Evolutionary conservation across 2,797 vertebrate genomes (phyloP), one percentile per base, ranked within the genome.

Genomic region (Spheniscus humboldti): DNA sequence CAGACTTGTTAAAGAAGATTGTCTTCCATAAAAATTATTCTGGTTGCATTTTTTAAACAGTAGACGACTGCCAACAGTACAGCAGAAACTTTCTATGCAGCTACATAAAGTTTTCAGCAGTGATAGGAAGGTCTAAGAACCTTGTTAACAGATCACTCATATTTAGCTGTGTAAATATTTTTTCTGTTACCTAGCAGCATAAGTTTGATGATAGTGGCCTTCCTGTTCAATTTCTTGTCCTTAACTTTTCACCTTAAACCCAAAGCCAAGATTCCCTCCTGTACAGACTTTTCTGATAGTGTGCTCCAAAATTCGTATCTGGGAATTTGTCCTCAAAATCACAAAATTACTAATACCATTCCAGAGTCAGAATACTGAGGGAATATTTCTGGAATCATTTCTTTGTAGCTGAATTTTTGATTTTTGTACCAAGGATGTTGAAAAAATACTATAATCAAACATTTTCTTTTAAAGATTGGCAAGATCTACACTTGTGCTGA

Each of bases 401-500:
- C 22, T 74, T 56, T 60, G 24, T 15, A 28, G 13, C 16, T 57
- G 28, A 60, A 15, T 35, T 35, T 74, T 90, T 50, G 0, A 50
- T 18, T 76, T 75, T 92, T 88, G 14, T 27, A 30, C 6, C 17
- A 71, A 79, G 11, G 14, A n/a, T 25, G 0, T 35, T 77, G 53
- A 47, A 68, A 92, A 84, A 69, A 14, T 18, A 16, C 4, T 66
- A 24, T 24, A 68, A 60, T 63, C 8, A 24, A 88, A 62, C 2
- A 30, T 74, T 94, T 96, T 93, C 28, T 23, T 94, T 96, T 96
- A 76, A 97, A 99, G 99, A 94, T 94, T 99, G 97, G 99, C 98
- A 82, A 98, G 98, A 97, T 99, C 99, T 11, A 99, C 99, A 0
- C 97, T 99, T 87, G 98, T 99, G 41, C 97, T 99, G 87, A 99